Conservation (phyloP, 64 coral and sea anemone species). For the Exaiptasia diaphana region DNA sequence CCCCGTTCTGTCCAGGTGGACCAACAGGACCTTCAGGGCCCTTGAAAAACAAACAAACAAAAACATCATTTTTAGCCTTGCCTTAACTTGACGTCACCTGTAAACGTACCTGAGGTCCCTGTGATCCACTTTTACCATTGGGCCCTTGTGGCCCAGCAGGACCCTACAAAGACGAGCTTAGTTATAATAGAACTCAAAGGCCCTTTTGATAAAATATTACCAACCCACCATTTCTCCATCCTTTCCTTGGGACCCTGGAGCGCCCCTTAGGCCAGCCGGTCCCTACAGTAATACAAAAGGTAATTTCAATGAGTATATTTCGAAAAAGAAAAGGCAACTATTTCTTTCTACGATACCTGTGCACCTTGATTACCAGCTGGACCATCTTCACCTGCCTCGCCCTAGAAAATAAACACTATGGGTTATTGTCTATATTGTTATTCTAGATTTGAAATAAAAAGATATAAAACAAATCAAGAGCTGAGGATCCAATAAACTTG, state of each 20-base stretch:
- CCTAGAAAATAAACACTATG: not conserved
- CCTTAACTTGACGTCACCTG: not conserved
- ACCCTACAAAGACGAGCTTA: constrained; percentile 1
- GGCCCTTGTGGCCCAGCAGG: constrained; percentile 1
- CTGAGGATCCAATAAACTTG: too few species aligned
- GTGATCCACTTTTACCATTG: not conserved
- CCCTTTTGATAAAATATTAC: too few species aligned
- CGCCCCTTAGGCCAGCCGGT: not conserved
- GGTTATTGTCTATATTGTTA: too few species aligned
- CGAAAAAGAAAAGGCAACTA: not conserved
- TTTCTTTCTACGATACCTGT: not conserved
- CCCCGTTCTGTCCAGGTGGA: not conserved
- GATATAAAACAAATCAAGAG: too few species aligned
- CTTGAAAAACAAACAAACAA: not conserved
- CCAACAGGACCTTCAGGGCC: constrained; percentile 13
- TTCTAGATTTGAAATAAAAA: too few species aligned
- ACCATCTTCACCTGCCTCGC: not conserved
- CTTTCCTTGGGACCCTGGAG: not conserved
- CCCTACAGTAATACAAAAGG: not conserved
- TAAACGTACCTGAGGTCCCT: constrained; percentile 11
- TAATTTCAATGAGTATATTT: not conserved
- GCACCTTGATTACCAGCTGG: not conserved
- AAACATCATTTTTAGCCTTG: not conserved
- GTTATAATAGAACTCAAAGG: too few species aligned
- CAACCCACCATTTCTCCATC: not conserved